These are phyloP conservation scores for Grapholita molesta DNA, from an alignment of 1,140 invertebrate genomes.

Conservation along the genomic window DNA sequence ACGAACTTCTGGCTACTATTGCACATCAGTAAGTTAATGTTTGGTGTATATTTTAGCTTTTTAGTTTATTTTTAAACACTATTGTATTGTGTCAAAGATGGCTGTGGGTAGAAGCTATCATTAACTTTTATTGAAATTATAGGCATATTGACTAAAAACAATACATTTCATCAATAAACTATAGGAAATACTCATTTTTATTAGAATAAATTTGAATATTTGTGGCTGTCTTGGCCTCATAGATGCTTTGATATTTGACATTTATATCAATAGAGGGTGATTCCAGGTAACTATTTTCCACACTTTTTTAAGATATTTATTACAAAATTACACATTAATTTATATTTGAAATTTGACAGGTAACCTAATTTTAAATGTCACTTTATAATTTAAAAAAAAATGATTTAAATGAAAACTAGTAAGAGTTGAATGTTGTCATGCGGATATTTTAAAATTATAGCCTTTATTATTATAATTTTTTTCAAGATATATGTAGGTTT, in stretches of 20 bases:
- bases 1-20: slow-evolving; percentile 92
- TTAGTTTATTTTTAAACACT: slow-evolving; percentile 60
- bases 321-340: neutral
- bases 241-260: slow-evolving; percentile 29
- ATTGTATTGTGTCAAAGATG: slow-evolving; percentile 56
- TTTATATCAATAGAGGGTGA: slow-evolving; percentile 8
- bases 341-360: slow-evolving; percentile 39
- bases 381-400: slow-evolving; percentile 14
- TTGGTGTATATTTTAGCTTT: slow-evolving; percentile 36
- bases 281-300: neutral
- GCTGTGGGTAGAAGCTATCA: slow-evolving; percentile 35
- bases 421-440: no score
- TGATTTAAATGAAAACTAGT: neutral
- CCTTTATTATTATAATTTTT: no score
- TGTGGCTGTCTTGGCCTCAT: slow-evolving; percentile 31
- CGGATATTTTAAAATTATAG: no score
- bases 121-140: neutral
- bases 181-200: slow-evolving; percentile 33
- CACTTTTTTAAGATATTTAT: neutral
- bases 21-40: slow-evolving; percentile 87
- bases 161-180: slow-evolving; percentile 30
- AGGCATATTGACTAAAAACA: slow-evolving; percentile 18
- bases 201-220: slow-evolving; percentile 19
- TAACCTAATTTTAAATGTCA: slow-evolving; percentile 48
- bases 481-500: neutral